These are phyloP conservation scores for Macrosteles quadrilineatus DNA, from an alignment of 1,140 invertebrate genomes.

Conservation along the genomic window DNA sequence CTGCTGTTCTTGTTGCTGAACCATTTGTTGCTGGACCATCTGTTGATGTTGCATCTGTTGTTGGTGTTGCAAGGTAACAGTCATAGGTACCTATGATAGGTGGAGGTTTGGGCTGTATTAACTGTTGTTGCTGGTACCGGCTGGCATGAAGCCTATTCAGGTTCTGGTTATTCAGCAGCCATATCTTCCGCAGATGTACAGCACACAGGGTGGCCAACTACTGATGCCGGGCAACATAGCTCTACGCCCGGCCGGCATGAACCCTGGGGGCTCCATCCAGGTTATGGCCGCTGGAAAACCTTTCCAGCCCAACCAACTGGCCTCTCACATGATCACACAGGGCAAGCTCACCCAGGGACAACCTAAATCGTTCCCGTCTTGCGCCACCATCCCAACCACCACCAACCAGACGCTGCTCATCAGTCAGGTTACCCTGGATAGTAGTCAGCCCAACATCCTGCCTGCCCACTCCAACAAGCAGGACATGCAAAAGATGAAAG, in stretches of 20 bases:
- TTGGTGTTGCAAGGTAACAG: conserved; percentile 51
- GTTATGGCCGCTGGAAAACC: conserved; percentile 75
- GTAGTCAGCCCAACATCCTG: conserved; percentile 50
- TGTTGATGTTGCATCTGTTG: conserved; percentile 51
- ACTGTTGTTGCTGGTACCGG: conserved; percentile 44
- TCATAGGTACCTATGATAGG: conserved; percentile 33
- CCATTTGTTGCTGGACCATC: conserved; percentile 51
- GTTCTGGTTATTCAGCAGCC: conserved; percentile 58
- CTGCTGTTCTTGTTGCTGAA: conserved; percentile 49
- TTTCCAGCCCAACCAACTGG: conserved; percentile 75
- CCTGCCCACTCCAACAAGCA: conserved; percentile 45
- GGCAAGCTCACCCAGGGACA: conserved; percentile 59
- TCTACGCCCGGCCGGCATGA: conserved; percentile 51
- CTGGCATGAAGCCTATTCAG: conserved; percentile 44
- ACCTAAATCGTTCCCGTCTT: conserved; percentile 60
- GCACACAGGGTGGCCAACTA: conserved; percentile 52
- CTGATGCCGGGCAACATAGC: conserved; percentile 55
- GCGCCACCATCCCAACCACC: conserved; percentile 56
- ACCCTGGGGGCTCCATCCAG: conserved; percentile 52
- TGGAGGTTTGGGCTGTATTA: conserved; percentile 42
- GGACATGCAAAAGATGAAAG: conserved; percentile 36
- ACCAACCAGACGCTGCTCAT: conserved; percentile 53
- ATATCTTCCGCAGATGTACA: conserved; percentile 57
- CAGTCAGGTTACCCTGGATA: conserved; percentile 52
- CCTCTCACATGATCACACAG: conserved; percentile 69